phyloP scores from a whole-genome alignment of 30 jellyfish, hydroid and myxozoan species.

The Chironex yamaguchii region DNA sequence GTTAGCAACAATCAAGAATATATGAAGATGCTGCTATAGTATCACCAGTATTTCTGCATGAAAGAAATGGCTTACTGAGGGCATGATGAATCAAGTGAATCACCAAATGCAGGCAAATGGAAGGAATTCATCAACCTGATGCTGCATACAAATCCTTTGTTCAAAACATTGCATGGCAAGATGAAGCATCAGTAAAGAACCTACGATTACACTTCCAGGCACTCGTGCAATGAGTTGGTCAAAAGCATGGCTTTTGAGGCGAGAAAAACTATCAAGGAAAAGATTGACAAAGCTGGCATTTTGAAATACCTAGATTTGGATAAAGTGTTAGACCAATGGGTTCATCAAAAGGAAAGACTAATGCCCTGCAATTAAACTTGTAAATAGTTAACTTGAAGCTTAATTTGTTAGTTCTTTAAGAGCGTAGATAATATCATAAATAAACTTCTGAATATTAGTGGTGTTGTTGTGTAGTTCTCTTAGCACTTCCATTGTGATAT shows the following conservation, averaged over 20 bases:
- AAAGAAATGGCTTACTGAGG: conserved; percentile 26
- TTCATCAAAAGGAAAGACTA: no score
- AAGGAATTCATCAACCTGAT: conserved; percentile 43
- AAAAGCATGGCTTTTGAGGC: conserved; percentile 1
- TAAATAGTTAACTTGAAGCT: no score
- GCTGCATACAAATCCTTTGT: conserved; percentile 51
- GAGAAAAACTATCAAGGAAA: not conserved
- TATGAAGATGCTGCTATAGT: conserved; percentile 36
- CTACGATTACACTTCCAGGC: conserved; percentile 51
- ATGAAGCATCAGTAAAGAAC: conserved; percentile 45
- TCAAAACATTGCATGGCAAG: conserved; percentile 33
- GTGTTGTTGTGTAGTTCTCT: no score
- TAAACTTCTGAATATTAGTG: no score
- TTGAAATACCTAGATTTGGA: no score
- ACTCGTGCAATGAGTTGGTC: not conserved
- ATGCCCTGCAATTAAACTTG: no score
- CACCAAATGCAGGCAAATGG: conserved; percentile 57
- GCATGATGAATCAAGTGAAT: conserved; percentile 35
- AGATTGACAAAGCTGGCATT: conserved; percentile 1
- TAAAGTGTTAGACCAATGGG: no score
- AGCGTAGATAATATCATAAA: no score
- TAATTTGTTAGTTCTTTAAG: no score
- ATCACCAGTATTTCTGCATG: conserved; percentile 21
- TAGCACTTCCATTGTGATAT: no score
- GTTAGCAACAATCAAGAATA: conserved; percentile 28